A percentile compares a stretch with the other conserved stretches of the same genome.
These are phyloP conservation scores for Sipha maydis DNA, from an alignment of 2,888 invertebrate species.

Conservation along the genomic window DNA sequence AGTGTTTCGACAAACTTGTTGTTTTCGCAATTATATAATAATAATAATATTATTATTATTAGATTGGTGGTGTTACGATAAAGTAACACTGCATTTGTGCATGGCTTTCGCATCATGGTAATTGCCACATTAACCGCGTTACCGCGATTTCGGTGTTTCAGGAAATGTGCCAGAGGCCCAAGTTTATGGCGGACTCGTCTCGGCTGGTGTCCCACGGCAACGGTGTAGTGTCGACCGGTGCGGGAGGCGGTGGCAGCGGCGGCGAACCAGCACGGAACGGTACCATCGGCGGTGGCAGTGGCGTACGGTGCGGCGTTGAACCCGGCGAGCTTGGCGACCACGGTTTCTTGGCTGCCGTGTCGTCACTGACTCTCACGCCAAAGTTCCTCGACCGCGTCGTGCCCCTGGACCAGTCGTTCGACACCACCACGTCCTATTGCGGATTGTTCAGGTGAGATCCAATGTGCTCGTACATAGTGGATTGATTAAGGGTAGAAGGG, in stretches of 20 bases:
- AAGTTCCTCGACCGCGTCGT: conserved; percentile 76
- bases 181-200: conserved; percentile 69
- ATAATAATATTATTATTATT: too few species aligned
- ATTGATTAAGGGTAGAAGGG: too few species aligned
- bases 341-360: conserved; percentile 75
- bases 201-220: conserved; percentile 50
- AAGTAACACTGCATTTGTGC: too few species aligned
- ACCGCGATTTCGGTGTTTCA: conserved; percentile 66
- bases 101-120: too few species aligned
- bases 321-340: conserved; percentile 73
- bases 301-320: conserved; percentile 70
- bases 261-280: conserved; percentile 13
- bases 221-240: conserved; percentile 37
- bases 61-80: too few species aligned
- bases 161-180: conserved; percentile 76
- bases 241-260: neutral
- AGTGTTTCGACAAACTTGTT: too few species aligned
- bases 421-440: conserved; percentile 71
- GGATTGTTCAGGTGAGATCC: conserved; percentile 74
- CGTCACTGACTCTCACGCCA: conserved; percentile 76
- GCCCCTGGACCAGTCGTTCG: conserved; percentile 76
- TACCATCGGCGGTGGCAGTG: conserved; percentile 46
- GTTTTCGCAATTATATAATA: too few species aligned
- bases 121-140: neutral
- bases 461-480: too few species aligned